Evolutionary conservation across 2,888 invertebrate species (phyloP), one percentile per base, ranked within the genome.

Genomic region (Oxystoma pomonae): DNA sequence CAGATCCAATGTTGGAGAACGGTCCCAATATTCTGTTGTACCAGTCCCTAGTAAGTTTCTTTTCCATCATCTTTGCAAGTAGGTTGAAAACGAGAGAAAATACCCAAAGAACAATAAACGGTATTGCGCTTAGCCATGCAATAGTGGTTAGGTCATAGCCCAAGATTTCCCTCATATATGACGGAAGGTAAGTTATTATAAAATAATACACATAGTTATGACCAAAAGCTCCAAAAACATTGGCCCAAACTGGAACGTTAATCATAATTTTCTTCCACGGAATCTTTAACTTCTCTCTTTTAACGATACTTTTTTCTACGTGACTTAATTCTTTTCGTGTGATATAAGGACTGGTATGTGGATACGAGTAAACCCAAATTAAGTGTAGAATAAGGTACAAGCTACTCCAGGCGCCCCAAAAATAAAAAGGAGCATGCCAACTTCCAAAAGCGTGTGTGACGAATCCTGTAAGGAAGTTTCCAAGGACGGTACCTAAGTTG

Each of bases 171-270:
- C 64, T 67, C 67, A 69, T 59, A 76, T 87, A 88, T 67, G 86
- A 86, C 0, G 87, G 87, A 5, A 88, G 77, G 71, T 87, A 86
- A 0, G 86, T 87, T 35, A 87, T 83, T 82, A 88, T 83, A 1
- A 86, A 86, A 74, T 86, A 87, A 71, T 86, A 85, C 2, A 86
- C 86, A 83, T 85, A 87, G 70, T 86, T 86, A 73, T 87, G 87
- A 3, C 85, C 85, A 67, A 85, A 80, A 82, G 89, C 88, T 66
- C 89, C 90, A 57, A 84, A 84, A 16, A 90, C 84, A 17, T 90
- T 60, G 1, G 69, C 71, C 70, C 69, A 71, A 18, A 66, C 60
- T 17, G 69, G 66, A n/a, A 64, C 61, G 12, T 65, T 67, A 1
- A 58, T 61, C 16, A 68, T 21, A 18, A 70, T 67, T 5, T 20